Conservation (phyloP, 2,888 invertebrate genomes). For the Lochmaea capreae region DNA sequence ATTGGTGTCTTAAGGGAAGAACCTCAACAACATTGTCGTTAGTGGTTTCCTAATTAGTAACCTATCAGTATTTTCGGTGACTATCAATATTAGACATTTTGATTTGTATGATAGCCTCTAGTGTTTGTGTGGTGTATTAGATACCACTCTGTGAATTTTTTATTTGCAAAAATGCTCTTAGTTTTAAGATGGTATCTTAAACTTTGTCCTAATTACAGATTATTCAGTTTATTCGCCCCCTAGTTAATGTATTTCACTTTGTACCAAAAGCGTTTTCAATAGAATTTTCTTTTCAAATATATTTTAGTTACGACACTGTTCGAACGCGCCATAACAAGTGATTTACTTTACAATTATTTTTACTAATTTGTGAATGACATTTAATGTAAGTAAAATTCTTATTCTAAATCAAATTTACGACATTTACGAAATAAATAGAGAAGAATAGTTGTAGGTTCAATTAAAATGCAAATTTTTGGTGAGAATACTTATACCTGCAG, state of each 20-base stretch:
- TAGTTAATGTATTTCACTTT: not conserved
- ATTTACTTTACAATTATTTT: constrained; percentile 36
- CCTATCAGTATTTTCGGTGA: too few species aligned
- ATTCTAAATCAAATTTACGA: constrained; percentile 20
- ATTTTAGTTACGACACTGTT: constrained; percentile 1
- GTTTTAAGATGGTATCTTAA: too few species aligned
- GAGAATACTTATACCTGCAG: not conserved
- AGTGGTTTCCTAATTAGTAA: too few species aligned
- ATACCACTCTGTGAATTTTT: too few species aligned
- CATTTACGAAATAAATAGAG: constrained; percentile 4
- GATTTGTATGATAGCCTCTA: too few species aligned
- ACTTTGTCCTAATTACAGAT: too few species aligned
- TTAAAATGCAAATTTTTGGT: constrained; percentile 46
- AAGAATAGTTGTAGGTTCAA: constrained; percentile 22
- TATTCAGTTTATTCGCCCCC: too few species aligned
- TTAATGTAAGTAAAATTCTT: constrained; percentile 36
- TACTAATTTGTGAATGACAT: constrained; percentile 16
- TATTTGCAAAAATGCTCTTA: too few species aligned
- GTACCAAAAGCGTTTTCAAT: not conserved
- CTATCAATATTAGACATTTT: too few species aligned
- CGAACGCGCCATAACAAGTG: constrained; percentile 33
- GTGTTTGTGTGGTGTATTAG: too few species aligned
- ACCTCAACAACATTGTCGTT: too few species aligned
- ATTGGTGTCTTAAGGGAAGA: too few species aligned
- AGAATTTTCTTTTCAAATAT: not conserved